Base-by-base conservation (phyloP, 1,140 invertebrate genomes). In the Aphis craccivora region DNA sequence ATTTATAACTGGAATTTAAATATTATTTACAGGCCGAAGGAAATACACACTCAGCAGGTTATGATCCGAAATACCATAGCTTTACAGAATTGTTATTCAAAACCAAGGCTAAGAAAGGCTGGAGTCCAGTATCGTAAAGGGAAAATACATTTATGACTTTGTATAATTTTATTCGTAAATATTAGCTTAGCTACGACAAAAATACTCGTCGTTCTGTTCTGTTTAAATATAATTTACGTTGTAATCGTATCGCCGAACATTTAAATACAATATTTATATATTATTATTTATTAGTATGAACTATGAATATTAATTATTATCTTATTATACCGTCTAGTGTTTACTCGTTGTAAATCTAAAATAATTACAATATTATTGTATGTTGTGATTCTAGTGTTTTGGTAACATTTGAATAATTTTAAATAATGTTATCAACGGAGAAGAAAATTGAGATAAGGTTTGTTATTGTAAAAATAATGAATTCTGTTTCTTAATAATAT, bases 71-170 rank as follows among this genome's bases (percentile, higher is more conserved):
- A 55, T 86, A 93, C 55, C 91, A 93, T 20, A 93, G 37, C 5
- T 86, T 93, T 7, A 55, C 91, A 30, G 91, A 93, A 60, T 30
- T 93, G 11, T 30, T 93, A n/a, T 93, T 86, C n/a, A 93, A 93
- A 55, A 40, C 22, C 23, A 93, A 53, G 53, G 3, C 7, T 7
- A 55, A 4, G 6, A 93, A 93, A 55, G 35, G n/a, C 2, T 93
- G 91, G 91, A 25, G 43, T 93, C 91, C 91, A 4, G 0, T 84
- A 18, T 93, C 91, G 0, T 93, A 86, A 83, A 23, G n/a, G 3
- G 51, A 60, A 25, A 60, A 60, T 30, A 43, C 20, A 60, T 60
- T 25, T 25, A 51, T 22, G 14, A 51, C 40, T 25, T 40, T 60
- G 60, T 37, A 55, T 90, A n/a, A 60, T 67, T 90, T 67, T 8